phyloP scores from a whole-genome alignment of 2,797 vertebrate species.

The Crenuchus spilurus region DNA sequence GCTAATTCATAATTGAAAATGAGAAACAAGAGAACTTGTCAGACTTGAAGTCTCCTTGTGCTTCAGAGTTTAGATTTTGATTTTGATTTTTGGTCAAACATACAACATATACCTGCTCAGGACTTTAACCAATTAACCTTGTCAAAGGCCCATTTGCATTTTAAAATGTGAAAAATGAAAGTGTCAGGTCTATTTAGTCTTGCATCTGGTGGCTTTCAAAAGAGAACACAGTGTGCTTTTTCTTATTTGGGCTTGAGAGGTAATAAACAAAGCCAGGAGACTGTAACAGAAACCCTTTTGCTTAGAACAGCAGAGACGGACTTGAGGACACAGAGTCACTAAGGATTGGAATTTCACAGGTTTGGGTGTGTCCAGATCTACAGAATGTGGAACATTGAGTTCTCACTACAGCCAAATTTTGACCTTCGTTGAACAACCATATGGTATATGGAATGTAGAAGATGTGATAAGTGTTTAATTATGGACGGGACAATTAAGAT shows the following conservation, averaged over 20 bases:
- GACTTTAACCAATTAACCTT: background rate
- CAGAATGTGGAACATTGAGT: background rate
- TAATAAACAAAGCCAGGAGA: conserved; percentile 9
- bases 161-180: too few species aligned
- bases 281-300: background rate
- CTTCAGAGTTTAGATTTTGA: background rate
- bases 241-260: conserved; percentile 4
- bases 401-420: background rate
- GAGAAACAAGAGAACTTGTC: background rate
- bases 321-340: background rate
- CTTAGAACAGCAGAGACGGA: background rate
- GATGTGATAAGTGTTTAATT: background rate
- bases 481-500: background rate
- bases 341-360: background rate
- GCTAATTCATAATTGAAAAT: background rate
- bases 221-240: background rate
- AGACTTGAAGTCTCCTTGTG: background rate
- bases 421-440: background rate
- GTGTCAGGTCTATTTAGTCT: too few species aligned
- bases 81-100: background rate
- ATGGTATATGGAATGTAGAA: background rate
- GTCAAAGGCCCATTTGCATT: background rate
- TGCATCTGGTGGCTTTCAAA: too few species aligned
- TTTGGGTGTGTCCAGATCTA: background rate
- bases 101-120: background rate